Evolutionary conservation across 2,888 invertebrate species (phyloP).

Genomic region (Harmothoe impar): DNA sequence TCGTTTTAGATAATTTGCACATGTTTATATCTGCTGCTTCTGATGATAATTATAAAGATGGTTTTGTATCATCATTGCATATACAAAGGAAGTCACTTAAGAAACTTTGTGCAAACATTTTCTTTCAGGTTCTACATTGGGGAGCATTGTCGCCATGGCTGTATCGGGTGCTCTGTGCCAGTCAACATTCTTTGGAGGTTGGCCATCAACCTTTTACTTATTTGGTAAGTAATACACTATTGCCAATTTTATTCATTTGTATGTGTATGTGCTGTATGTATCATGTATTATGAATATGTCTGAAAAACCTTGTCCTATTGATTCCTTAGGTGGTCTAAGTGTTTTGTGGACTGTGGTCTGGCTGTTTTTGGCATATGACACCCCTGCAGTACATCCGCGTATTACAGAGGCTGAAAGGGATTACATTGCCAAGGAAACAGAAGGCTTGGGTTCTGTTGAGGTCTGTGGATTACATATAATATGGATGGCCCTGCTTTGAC

Average conservation of each 20-base stretch:
- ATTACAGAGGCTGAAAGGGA: not conserved
- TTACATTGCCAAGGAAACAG: not conserved
- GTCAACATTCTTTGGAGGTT: constrained; percentile 54
- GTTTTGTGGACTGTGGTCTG: too few relatives aligned
- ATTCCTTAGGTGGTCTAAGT: not conserved
- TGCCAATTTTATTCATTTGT: not conserved
- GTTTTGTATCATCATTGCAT: too few relatives aligned
- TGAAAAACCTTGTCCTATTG: too few relatives aligned
- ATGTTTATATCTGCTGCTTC: too few relatives aligned
- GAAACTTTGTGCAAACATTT: too few relatives aligned
- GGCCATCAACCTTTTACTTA: constrained; percentile 64
- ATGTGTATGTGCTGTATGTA: too few relatives aligned
- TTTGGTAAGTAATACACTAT: constrained; percentile 47
- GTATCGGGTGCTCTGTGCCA: constrained; percentile 58
- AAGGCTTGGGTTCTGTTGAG: not conserved
- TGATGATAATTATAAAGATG: too few relatives aligned
- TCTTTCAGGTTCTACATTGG: not conserved
- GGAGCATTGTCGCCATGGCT: not conserved
- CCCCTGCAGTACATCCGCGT: not conserved
- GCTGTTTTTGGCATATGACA: not conserved
- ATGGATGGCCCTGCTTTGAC: too few relatives aligned
- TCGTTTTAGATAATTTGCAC: too few relatives aligned
- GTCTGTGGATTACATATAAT: too few relatives aligned
- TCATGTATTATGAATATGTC: too few relatives aligned
- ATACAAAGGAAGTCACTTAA: too few relatives aligned